Evolutionary conservation across 2,888 invertebrate species (phyloP), one percentile per base, ranked within the genome.

Genomic region (Xylophagus ater): DNA sequence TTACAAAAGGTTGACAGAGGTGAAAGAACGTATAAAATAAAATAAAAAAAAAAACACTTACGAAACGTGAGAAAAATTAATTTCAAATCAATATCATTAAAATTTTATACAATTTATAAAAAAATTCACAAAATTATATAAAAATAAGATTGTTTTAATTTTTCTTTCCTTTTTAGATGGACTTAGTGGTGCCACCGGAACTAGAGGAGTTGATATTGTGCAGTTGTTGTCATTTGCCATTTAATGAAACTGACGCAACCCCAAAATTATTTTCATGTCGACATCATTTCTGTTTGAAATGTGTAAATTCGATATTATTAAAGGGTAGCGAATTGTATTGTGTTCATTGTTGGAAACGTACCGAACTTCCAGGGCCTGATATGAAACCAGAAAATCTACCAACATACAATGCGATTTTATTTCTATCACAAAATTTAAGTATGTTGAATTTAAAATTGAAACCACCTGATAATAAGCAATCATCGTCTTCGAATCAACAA

Each of bases 211-310:
- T 81, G 61, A 76, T 78, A 61, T 67, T 76, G 55, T 80, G 85
- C 71, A 77, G 78, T 56, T 78, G 74, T 59, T 81, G 81, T 70
- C 78, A 78, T 66, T 73, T 76, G 60, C 74, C 76, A 60, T 81
- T 79, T 69, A 81, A 81, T 65, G 78, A 80, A 52, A 68, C 69
- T 45, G 80, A 81, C 60, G 76, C 76, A 57, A 72, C 74, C 57
- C 81, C 81, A 45, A 81, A 82, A 62, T 66, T 79, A 60, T 71
- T 82, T 51, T 73, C 76, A 50, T 82, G 82, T 69, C 78, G 80
- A 58, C 82, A 82, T 61, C 78, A 79, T 65, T 81, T 81, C 65
- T 82, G 82, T 60, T 69, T 81, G 60, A 74, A 77, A 57, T 82
- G 81, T 65, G 75, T 79, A 59, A 76, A 77, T 55, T 72, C 74